Conservation (phyloP, 2,113 vertebrate genomes). For the Tringa solitaria region DNA sequence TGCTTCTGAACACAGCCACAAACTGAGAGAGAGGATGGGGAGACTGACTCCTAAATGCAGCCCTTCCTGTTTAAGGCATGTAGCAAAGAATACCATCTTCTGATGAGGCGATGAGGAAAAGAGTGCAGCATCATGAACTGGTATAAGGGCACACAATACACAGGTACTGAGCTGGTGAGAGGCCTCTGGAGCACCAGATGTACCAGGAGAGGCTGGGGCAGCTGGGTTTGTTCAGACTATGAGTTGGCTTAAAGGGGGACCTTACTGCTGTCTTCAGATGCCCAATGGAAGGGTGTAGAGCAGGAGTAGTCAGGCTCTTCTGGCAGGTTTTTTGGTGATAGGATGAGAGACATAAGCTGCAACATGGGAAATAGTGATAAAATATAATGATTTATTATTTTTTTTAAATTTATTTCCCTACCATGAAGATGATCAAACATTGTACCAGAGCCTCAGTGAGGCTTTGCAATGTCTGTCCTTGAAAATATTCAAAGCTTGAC, state of each 20-base stretch:
- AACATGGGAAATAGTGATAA: neutral
- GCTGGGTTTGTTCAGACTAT: neutral
- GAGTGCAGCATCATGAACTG: neutral
- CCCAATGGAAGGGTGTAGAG: neutral
- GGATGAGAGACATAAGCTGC: neutral
- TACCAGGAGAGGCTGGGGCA: neutral
- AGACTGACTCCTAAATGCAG: neutral
- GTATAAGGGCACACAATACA: accelerated
- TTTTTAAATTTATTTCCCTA: neutral
- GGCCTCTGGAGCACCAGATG: neutral
- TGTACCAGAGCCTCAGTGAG: neutral
- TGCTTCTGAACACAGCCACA: neutral
- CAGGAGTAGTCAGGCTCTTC: neutral
- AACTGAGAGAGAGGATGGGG: neutral
- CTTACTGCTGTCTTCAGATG: neutral
- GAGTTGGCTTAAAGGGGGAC: neutral
- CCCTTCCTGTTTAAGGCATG: neutral
- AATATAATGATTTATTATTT: neutral
- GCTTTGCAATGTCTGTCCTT: neutral
- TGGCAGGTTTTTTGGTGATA: neutral
- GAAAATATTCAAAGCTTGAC: neutral
- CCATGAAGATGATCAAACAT: neutral
- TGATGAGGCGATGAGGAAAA: neutral
- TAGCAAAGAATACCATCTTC: neutral
- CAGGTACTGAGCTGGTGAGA: neutral